A percentile compares a stretch with the other conserved stretches of the same genome.
These are phyloP conservation scores for Drosophila fuyamai DNA, from an alignment of 1,140 invertebrate species.

Conservation along the genomic window DNA sequence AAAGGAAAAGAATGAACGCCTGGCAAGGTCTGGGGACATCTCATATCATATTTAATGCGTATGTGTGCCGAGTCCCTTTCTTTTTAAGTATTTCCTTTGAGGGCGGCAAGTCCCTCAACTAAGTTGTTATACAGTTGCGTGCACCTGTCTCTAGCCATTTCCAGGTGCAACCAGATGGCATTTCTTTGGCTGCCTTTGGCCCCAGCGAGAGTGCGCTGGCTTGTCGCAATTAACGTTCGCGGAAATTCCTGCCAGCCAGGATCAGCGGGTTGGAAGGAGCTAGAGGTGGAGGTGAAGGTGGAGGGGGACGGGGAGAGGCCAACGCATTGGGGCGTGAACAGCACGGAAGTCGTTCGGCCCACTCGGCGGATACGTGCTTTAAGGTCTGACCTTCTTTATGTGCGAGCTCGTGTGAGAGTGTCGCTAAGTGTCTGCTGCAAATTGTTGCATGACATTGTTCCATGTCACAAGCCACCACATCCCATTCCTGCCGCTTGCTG, in stretches of 20 bases:
- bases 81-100: constrained; percentile 51
- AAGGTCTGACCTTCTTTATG: constrained; percentile 60
- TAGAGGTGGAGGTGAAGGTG: background rate
- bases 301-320: constrained; percentile 11
- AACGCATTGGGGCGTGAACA: constrained; percentile 70
- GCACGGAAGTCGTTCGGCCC: constrained; percentile 77
- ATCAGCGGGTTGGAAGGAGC: constrained; percentile 21
- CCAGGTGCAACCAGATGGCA: constrained; percentile 56
- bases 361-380: constrained; percentile 66
- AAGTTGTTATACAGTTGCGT: constrained; percentile 50
- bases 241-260: constrained; percentile 75
- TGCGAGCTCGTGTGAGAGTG: constrained; percentile 11
- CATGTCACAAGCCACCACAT: background rate
- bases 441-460: constrained; percentile 53
- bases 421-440: constrained; percentile 37
- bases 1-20: background rate
- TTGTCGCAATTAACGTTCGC: constrained; percentile 81
- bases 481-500: constrained; percentile 4
- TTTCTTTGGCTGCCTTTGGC: constrained; percentile 62
- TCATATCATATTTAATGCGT: constrained; percentile 25
- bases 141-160: constrained; percentile 34
- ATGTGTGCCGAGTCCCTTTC: constrained; percentile 26
- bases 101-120: constrained; percentile 48
- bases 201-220: constrained; percentile 46
- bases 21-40: constrained; percentile 12